These are phyloP conservation scores for Spheniscus humboldti DNA, from an alignment of 2,797 vertebrate genomes.

Conservation along the genomic window DNA sequence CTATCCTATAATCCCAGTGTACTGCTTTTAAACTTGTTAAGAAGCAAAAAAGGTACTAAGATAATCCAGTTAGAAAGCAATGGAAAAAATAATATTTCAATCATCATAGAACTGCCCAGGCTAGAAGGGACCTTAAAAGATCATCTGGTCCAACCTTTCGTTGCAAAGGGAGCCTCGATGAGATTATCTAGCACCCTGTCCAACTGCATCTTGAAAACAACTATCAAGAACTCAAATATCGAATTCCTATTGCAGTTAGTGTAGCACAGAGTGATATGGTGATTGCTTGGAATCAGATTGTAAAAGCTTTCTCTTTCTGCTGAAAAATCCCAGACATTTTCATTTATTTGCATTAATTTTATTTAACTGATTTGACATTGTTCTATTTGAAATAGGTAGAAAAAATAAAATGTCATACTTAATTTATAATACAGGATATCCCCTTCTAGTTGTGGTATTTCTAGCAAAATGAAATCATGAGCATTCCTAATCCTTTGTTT, in stretches of 20 bases:
- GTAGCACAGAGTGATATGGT: neutral
- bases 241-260: neutral
- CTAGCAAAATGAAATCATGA: conserved; percentile 19
- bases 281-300: neutral
- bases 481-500: conserved; percentile 57
- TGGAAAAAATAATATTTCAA: neutral
- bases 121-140: neutral
- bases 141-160: neutral
- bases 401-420: neutral
- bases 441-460: neutral
- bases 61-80: neutral
- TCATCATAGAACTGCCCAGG: neutral
- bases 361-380: neutral
- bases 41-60: neutral
- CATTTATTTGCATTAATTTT: neutral
- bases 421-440: neutral
- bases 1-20: neutral
- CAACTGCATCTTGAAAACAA: neutral
- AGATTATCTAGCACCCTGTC: neutral
- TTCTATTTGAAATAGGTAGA: neutral
- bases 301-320: neutral
- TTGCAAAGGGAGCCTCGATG: neutral
- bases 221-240: neutral
- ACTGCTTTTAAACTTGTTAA: neutral
- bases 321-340: neutral